Evolutionary conservation across 2,797 vertebrate genomes (phyloP).

Genomic region (Cottoperca gobio): DNA sequence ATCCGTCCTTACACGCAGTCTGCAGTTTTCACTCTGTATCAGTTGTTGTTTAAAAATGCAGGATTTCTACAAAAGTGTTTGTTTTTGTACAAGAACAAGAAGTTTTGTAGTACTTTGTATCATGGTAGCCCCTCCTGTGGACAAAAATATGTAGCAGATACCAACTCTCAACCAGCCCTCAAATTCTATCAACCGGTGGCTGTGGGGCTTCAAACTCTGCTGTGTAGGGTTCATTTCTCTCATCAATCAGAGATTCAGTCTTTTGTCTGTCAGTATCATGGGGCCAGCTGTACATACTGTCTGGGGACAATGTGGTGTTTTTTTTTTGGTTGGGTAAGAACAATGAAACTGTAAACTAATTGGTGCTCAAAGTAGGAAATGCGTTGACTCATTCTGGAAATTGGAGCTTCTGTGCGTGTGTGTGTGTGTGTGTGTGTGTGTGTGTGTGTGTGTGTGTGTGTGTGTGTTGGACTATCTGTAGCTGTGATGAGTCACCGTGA

Average conservation of each 20-base stretch:
- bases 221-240: constrained; percentile 71
- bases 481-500: constrained; percentile 49
- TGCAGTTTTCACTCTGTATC: constrained; percentile 73
- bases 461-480: constrained; percentile 23
- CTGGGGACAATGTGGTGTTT: constrained; percentile 62
- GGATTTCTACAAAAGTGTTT: constrained; percentile 84
- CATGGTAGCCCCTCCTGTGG: constrained; percentile 79
- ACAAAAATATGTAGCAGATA: constrained; percentile 83
- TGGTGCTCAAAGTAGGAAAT: constrained; percentile 23
- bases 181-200: constrained; percentile 55
- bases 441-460: too few relatives aligned
- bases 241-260: constrained; percentile 57
- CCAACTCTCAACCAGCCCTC: constrained; percentile 71
- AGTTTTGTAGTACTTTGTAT: constrained; percentile 88
- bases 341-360: constrained; percentile 42
- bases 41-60: constrained; percentile 77
- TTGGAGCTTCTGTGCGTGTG: constrained; percentile 18
- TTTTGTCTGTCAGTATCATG: constrained; percentile 55
- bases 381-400: constrained; percentile 44
- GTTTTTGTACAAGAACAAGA: constrained; percentile 87
- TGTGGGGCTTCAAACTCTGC: constrained; percentile 71
- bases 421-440: too few relatives aligned
- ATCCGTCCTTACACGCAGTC: constrained; percentile 50
- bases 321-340: constrained; percentile 33
- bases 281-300: constrained; percentile 55